These are phyloP conservation scores for Drepanosiphum platanoidis DNA, from an alignment of 2,888 invertebrate genomes.

Conservation along the genomic window DNA sequence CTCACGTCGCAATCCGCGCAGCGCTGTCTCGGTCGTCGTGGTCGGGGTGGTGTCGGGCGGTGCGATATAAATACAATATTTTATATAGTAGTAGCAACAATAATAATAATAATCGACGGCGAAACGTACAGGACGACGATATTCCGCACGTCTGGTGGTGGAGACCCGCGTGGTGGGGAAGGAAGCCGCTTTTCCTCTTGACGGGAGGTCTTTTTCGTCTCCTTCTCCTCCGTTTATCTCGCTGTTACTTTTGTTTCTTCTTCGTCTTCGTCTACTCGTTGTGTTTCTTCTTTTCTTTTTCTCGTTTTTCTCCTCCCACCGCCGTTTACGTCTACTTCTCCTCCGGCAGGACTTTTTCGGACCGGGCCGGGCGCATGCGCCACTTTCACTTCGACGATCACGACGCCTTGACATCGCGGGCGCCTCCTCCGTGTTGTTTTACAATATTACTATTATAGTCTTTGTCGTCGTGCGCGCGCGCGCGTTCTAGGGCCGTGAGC, in stretches of 20 bases:
- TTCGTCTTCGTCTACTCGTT: background rate
- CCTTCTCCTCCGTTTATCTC: background rate
- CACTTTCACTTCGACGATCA: background rate
- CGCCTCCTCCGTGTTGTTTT: too few species aligned
- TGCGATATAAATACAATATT: too few species aligned
- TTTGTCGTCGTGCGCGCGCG: too few species aligned
- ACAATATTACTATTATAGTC: background rate
- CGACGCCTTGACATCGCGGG: too few species aligned
- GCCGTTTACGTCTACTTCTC: background rate
- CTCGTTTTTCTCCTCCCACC: background rate
- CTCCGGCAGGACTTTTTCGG: background rate
- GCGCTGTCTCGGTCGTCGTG: background rate
- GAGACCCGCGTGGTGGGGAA: background rate
- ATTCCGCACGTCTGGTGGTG: background rate
- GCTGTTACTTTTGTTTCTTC: background rate
- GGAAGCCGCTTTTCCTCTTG: conserved; percentile 9
- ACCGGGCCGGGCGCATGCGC: background rate
- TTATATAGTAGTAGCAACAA: background rate
- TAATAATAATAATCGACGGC: background rate
- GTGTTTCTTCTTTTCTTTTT: fast-evolving
- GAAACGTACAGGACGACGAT: too few species aligned
- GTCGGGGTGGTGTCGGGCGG: background rate
- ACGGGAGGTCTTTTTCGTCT: conserved; percentile 25
- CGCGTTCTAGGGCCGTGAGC: too few species aligned
- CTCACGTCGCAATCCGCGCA: conserved; percentile 9